Evolutionary conservation across 2,797 vertebrate genomes (phyloP).

Genomic region (Sus cebifrons): DNA sequence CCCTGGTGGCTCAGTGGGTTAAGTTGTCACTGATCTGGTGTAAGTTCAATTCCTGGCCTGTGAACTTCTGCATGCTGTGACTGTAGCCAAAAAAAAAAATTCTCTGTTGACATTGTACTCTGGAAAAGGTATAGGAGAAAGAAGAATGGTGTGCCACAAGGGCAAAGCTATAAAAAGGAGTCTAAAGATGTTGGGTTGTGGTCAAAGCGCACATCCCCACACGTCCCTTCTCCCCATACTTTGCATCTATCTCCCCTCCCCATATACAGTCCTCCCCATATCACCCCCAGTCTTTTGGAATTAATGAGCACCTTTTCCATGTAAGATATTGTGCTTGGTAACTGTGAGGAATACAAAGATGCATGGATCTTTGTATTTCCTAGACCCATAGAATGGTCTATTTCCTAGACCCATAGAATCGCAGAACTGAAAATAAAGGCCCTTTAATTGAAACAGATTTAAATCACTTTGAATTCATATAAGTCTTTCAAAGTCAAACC

Average conservation of each 20-base stretch:
- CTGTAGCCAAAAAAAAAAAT: too few relatives aligned
- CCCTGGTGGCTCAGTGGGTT: too few relatives aligned
- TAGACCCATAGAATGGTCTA: neutral
- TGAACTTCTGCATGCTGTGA: too few relatives aligned
- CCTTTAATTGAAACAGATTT: neutral
- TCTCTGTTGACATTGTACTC: neutral
- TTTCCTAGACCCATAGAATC: conserved; percentile 3
- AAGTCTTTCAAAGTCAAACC: conserved; percentile 61
- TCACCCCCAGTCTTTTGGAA: neutral
- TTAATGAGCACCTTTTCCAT: neutral
- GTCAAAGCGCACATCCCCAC: neutral
- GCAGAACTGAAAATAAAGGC: neutral
- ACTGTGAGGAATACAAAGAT: conserved; percentile 3
- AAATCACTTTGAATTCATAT: conserved; percentile 30
- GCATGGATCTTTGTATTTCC: neutral
- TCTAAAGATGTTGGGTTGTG: neutral
- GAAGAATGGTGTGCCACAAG: neutral
- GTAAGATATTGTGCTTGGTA: neutral
- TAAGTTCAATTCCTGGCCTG: too few relatives aligned
- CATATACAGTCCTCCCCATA: neutral
- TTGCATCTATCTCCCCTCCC: neutral
- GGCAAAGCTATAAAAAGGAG: neutral
- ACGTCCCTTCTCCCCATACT: neutral
- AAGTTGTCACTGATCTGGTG: too few relatives aligned
- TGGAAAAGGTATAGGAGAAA: conserved; percentile 27